Evolutionary conservation across 2,797 vertebrate species (phyloP).

Genomic region (Austrolebias charrua): DNA sequence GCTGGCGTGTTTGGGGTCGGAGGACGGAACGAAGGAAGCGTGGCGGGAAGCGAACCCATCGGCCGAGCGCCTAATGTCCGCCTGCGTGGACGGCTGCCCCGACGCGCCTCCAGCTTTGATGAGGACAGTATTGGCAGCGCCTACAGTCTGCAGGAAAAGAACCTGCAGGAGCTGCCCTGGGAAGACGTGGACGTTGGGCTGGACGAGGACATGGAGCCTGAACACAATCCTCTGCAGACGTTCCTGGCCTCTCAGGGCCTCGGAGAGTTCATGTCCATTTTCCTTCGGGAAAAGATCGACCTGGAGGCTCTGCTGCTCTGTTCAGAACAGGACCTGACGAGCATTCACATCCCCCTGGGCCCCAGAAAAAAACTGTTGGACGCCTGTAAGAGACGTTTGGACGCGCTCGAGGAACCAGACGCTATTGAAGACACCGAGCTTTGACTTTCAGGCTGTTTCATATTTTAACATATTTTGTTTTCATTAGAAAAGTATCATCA

Average conservation of each 20-base stretch:
- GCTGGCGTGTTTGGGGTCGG: constrained; percentile 79
- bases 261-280: constrained; percentile 84
- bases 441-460: constrained; percentile 69
- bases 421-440: constrained; percentile 88
- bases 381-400: constrained; percentile 83
- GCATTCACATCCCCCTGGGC: constrained; percentile 89
- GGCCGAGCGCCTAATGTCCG: constrained; percentile 71
- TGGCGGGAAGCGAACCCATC: constrained; percentile 59
- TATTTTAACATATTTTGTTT: not conserved
- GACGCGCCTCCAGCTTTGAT: constrained; percentile 84
- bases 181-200: constrained; percentile 85
- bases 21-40: constrained; percentile 68
- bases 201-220: constrained; percentile 81
- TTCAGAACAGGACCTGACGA: constrained; percentile 87
- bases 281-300: constrained; percentile 91
- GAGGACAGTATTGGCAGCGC: constrained; percentile 89
- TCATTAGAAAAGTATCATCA: not conserved
- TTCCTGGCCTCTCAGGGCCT: constrained; percentile 90
- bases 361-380: constrained; percentile 94
- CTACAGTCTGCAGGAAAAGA: constrained; percentile 86
- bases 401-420: constrained; percentile 82
- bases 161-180: constrained; percentile 86
- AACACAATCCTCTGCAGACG: constrained; percentile 88
- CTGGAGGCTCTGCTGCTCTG: constrained; percentile 89
- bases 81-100: constrained; percentile 77